Conservation (phyloP, 2,797 vertebrate genomes). For the Spinibarbus caldwelli region DNA sequence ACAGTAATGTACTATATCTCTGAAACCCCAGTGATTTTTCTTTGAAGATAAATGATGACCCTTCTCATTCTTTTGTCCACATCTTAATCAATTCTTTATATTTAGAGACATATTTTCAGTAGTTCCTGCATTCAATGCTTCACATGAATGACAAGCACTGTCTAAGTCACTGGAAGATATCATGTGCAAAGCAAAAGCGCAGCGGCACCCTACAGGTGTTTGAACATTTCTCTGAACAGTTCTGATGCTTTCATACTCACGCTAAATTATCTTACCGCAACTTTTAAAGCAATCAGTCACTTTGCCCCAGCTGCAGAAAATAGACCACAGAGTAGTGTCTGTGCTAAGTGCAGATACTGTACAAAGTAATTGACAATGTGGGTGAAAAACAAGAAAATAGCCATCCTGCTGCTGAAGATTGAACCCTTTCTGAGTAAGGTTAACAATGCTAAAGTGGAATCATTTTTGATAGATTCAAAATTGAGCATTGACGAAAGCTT, state of each 20-base stretch:
- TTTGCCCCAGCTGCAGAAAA: slow-evolving; percentile 16
- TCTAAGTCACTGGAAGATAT: neutral
- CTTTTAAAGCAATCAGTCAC: slow-evolving; percentile 14
- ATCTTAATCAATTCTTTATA: neutral
- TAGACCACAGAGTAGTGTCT: neutral
- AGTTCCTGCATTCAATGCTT: too few relatives aligned
- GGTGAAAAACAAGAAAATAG: neutral
- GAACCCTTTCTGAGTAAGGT: neutral
- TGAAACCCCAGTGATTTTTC: neutral
- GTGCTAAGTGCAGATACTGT: neutral
- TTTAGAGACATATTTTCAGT: neutral
- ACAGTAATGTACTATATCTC: neutral
- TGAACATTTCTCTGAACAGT: slow-evolving; percentile 2
- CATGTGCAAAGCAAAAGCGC: neutral
- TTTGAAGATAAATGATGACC: neutral
- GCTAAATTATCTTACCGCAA: neutral
- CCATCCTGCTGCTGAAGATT: neutral
- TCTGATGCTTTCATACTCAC: neutral
- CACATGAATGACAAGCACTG: neutral
- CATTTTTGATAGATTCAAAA: neutral
- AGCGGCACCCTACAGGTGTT: neutral
- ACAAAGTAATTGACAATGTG: slow-evolving; percentile 1
- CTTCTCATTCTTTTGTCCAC: neutral
- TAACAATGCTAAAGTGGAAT: neutral
- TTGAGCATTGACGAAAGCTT: neutral